Base-by-base conservation (phyloP, 2,113 vertebrate genomes). In the Rynchops niger region DNA sequence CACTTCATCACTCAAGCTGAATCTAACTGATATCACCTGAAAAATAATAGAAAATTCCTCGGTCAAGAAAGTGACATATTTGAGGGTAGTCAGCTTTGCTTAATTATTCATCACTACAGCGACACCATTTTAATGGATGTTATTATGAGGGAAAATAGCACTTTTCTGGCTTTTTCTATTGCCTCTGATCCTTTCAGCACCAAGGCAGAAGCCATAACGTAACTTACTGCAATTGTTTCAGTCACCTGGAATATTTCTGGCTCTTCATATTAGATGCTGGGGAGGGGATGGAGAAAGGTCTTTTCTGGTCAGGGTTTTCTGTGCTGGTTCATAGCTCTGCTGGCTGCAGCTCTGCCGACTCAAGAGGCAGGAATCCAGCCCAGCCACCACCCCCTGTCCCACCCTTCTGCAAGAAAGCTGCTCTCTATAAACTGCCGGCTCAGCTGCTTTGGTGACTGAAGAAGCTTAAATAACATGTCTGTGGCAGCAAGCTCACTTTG, bases 41-140 rank as follows among this genome's bases (percentile, higher is more conserved):
- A 93, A 86, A 95, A 59, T 52, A 91, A 84, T 70, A 84, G 15
- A 87, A 78, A 79, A 84, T 47, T 81, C 72, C 77, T 78, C 19
- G 4, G 77, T 86, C 91, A 92, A 78, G 69, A 81, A 55, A 84
- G 38, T 43, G 89, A 45, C 59, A 47, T 42, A 58, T 36, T 49
- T 62, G 65, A 92, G 50, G 29, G 42, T 55, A 93, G 59, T 77
- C 38, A 89, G 72, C 50, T 92, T 82, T 73, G 45, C 55, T 96
- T 91, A 86, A 96, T 93, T 94, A 92, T 86, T 92, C 49, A 84
- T 94, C 0, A 5, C 80, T n/a, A 56, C 21, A 2, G 38, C 16
- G 5, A 86, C 42, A 71, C 32, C 34, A 29, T 59, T 83, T 49
- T 92, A 62, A 50, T 84, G 80, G 83, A 86, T 69, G 20, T 15